phyloP scores from a whole-genome alignment of 2,113 vertebrate genomes.

The Etheostoma cragini region DNA sequence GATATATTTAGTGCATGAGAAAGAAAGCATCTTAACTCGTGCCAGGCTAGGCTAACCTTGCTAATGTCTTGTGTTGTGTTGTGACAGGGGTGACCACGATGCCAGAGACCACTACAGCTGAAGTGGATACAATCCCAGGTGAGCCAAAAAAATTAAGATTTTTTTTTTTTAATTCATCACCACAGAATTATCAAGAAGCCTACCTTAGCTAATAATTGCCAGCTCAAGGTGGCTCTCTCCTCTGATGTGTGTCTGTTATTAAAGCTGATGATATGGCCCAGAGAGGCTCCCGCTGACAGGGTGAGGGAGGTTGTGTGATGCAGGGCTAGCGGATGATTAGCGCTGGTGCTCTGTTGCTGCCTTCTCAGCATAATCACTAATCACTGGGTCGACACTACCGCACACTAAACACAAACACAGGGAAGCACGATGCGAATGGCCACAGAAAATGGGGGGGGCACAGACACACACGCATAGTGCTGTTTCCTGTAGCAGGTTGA shows the following conservation, averaged over 20 bases:
- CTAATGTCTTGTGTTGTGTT: conserved; percentile 36
- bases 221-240: conserved; percentile 25
- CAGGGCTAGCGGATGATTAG: conserved; percentile 71
- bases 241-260: conserved; percentile 70
- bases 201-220: conserved; percentile 46
- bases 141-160: conserved; percentile 3
- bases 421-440: conserved; percentile 61
- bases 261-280: conserved; percentile 70
- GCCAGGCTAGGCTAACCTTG: conserved; percentile 23
- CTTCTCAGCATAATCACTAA: conserved; percentile 81
- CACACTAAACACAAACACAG: conserved; percentile 30
- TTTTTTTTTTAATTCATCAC: conserved; percentile 29
- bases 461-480: conserved; percentile 22
- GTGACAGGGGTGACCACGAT: conserved; percentile 62
- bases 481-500: conserved; percentile 58
- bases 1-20: conserved; percentile 6
- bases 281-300: conserved; percentile 59
- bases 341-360: conserved; percentile 74
- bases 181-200: conserved; percentile 35
- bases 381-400: conserved; percentile 61
- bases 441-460: conserved; percentile 54
- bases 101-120: conserved; percentile 68
- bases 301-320: conserved; percentile 64
- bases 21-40: background rate
- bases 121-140: conserved; percentile 75